phyloP scores from a whole-genome alignment of 64 coral and sea anemone species.

The Orbicella faveolata region DNA sequence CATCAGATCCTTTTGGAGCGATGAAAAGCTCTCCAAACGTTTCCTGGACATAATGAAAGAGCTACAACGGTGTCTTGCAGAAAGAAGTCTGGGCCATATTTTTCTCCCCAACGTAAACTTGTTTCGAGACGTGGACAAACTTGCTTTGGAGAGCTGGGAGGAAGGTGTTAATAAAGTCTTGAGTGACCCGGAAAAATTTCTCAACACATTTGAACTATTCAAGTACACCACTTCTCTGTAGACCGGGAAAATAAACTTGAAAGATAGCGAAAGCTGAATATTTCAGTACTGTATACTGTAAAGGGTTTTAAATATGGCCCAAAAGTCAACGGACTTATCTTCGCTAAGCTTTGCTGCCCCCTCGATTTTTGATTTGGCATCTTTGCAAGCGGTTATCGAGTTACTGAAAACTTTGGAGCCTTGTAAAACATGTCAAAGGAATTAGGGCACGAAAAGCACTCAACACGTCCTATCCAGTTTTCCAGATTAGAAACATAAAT shows the following conservation, averaged over 20 bases:
- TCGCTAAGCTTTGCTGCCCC: no score
- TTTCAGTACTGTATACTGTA: no score
- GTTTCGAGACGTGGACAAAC: conserved; percentile 53
- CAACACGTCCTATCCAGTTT: no score
- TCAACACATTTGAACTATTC: not conserved
- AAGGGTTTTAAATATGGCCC: no score
- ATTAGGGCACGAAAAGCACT: no score
- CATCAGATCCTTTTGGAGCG: conserved; percentile 57
- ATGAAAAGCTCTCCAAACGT: conserved; percentile 53
- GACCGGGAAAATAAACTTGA: not conserved
- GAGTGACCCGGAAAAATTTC: conserved; percentile 38
- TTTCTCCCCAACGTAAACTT: conserved; percentile 62
- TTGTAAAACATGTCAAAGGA: no score
- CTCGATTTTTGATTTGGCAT: no score
- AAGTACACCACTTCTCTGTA: conserved; percentile 17
- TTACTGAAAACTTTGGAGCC: no score
- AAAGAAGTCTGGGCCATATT: conserved; percentile 44
- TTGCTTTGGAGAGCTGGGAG: conserved; percentile 25
- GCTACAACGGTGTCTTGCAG: conserved; percentile 12
- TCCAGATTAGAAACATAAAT: no score
- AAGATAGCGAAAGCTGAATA: not conserved
- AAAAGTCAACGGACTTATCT: no score
- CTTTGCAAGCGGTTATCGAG: no score
- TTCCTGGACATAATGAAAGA: conserved; percentile 53
- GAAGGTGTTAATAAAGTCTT: conserved; percentile 37